Percentiles rank a stretch among this genome's conserved stretches.
Conservation (phyloP, 2,113 vertebrate species). For the Prunella himalayana region DNA sequence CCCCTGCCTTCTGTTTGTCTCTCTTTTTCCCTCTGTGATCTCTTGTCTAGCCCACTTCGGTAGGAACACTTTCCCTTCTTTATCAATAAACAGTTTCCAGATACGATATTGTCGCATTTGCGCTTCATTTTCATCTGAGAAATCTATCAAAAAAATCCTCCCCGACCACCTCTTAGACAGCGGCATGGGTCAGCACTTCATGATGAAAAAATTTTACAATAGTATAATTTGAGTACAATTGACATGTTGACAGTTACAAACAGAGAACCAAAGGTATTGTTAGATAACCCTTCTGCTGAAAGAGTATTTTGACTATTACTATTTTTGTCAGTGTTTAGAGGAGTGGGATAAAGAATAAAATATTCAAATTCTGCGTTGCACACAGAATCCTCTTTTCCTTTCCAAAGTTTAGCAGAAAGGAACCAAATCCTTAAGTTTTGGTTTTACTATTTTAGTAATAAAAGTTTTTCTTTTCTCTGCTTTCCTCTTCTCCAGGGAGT, state of each 20-base stretch:
- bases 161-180: too few relatives aligned
- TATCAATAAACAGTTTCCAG: not conserved
- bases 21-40: too few relatives aligned
- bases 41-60: fast-evolving
- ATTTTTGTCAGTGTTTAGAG: not conserved
- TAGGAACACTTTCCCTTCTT: not conserved
- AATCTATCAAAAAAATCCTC: not conserved
- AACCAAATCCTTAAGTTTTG: not conserved
- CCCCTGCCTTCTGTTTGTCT: too few relatives aligned
- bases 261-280: not conserved
- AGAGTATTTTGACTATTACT: not conserved
- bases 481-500: not conserved
- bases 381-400: not conserved
- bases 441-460: not conserved
- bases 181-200: fast-evolving
- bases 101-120: not conserved
- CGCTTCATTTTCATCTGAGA: not conserved
- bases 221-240: not conserved
- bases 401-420: not conserved
- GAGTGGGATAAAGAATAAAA: not conserved
- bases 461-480: not conserved
- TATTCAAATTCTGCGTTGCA: not conserved
- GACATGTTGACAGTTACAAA: not conserved
- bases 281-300: not conserved
- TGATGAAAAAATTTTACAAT: not conserved